Base-by-base conservation (phyloP, 2,888 invertebrate genomes). In the Noctua comes region DNA sequence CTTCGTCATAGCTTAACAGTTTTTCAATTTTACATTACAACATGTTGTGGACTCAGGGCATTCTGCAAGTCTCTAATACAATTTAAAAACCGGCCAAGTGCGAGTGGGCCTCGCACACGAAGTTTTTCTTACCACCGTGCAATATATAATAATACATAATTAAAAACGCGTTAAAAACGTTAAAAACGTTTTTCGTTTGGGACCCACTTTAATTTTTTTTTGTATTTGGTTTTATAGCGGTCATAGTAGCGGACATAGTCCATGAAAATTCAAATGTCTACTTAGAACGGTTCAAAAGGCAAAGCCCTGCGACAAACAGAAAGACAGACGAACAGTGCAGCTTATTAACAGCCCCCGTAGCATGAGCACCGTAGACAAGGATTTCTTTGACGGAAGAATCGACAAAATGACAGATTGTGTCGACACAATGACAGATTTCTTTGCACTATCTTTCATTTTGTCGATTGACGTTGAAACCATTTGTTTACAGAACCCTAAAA, bases 11-110 rank as follows among this genome's bases (percentile, higher is more conserved):
- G n/a, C n/a, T n/a, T n/a, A n/a, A n/a, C n/a, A n/a, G n/a, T n/a
- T 64, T 66, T 79, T 43, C 16, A 40, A 11, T 68, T 54, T 65
- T 79, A 59, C 48, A 48, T 65, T 36, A 11, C 2, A 66, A 40
- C 11, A 43, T 21, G 16, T 8, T 18, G 4, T 13, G 31, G 21
- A 18, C n/a, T 21, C n/a, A 31, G 16, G 18, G 16, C 16, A 36
- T 43, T 31, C n/a, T 31, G 31, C 1, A 64, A 51, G 8, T 10
- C 24, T 24, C 18, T 2, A n/a, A 31, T 27, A 48, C n/a, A 36
- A 48, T 36, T 18, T 40, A 1, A 27, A 62, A 43, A n/a, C 66
- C 7, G n/a, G 65, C 7, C 65, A 65, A 65, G 65, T 43, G n/a
- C 8, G 43, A 43, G 16, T 66, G 8, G 16, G n/a, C 43, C 8